Percentiles rank a stretch among this genome's conserved stretches.
These are phyloP conservation scores for Oryctes rhinoceros DNA, from an alignment of 1,140 invertebrate species.

Conservation along the genomic window DNA sequence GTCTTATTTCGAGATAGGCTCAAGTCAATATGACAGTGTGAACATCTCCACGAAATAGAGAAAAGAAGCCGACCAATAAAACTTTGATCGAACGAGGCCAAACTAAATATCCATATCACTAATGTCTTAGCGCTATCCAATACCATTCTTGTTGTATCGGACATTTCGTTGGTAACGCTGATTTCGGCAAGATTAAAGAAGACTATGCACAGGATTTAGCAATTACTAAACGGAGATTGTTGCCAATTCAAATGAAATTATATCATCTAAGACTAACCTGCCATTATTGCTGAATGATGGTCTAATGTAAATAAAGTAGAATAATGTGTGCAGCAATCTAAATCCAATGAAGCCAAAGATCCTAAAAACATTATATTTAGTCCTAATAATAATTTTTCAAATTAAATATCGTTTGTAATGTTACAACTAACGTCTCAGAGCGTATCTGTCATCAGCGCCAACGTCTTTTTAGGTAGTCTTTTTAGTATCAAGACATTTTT, in stretches of 20 bases:
- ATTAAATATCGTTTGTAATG: no score
- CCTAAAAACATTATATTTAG: constrained; percentile 62
- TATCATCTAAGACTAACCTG: constrained; percentile 82
- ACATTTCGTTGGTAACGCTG: constrained; percentile 94
- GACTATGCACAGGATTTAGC: constrained; percentile 87
- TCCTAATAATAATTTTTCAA: no score
- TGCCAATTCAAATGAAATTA: constrained; percentile 79
- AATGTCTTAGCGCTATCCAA: constrained; percentile 89
- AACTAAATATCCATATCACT: constrained; percentile 86
- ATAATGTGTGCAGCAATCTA: constrained; percentile 77
- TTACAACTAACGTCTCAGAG: no score
- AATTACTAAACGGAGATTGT: constrained; percentile 70
- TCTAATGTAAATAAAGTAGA: constrained; percentile 83
- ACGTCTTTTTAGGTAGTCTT: no score
- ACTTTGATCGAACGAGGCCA: constrained; percentile 80
- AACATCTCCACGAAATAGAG: constrained; percentile 54
- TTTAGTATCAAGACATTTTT: no score
- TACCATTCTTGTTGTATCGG: constrained; percentile 91
- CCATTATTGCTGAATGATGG: constrained; percentile 82
- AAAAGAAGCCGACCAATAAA: constrained; percentile 69
- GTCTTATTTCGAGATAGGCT: constrained; percentile 43
- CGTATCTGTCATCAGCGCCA: no score
- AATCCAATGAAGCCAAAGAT: constrained; percentile 87
- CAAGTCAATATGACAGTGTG: constrained; percentile 50
- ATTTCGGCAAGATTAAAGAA: constrained; percentile 97